Evolutionary conservation across 2,797 vertebrate genomes (phyloP).

Genomic region (Rhinichthys osculus): DNA sequence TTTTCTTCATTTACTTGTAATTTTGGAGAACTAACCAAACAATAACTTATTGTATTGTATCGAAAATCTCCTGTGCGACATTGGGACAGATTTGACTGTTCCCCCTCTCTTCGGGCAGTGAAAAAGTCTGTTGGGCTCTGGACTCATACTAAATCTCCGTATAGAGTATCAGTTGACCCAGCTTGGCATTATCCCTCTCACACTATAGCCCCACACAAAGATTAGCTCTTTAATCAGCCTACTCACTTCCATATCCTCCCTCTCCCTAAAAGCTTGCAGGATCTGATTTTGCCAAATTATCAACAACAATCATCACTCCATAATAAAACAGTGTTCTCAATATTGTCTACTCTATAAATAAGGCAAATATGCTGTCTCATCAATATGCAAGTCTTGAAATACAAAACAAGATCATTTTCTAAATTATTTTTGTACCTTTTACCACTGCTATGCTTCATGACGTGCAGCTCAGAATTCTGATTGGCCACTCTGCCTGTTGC

Average conservation of each 20-base stretch:
- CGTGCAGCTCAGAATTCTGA: slow-evolving; percentile 35
- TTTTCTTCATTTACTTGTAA: not conserved
- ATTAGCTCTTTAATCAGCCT: slow-evolving; percentile 60
- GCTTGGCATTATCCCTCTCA: slow-evolving; percentile 43
- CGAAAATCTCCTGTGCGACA: slow-evolving; percentile 15
- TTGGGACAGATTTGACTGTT: slow-evolving; percentile 1
- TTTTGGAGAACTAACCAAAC: not conserved
- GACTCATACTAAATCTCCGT: slow-evolving; percentile 35
- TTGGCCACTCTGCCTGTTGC: slow-evolving; percentile 47
- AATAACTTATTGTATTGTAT: slow-evolving; percentile 1
- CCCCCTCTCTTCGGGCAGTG: slow-evolving; percentile 12
- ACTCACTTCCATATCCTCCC: slow-evolving; percentile 44
- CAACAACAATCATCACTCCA: slow-evolving; percentile 32
- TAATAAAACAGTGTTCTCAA: not conserved
- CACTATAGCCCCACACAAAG: slow-evolving; percentile 48
- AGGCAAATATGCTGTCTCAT: not conserved
- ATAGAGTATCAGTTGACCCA: slow-evolving; percentile 51
- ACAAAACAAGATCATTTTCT: not conserved
- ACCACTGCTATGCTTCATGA: slow-evolving; percentile 7
- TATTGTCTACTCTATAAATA: not conserved
- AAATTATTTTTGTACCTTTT: not conserved
- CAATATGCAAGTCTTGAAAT: not conserved
- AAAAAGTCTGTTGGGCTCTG: slow-evolving; percentile 1
- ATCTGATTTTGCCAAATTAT: slow-evolving; percentile 33
- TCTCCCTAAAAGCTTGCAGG: slow-evolving; percentile 36